phyloP scores from a whole-genome alignment of 1,140 invertebrate genomes.

The Augochlora pura region DNA sequence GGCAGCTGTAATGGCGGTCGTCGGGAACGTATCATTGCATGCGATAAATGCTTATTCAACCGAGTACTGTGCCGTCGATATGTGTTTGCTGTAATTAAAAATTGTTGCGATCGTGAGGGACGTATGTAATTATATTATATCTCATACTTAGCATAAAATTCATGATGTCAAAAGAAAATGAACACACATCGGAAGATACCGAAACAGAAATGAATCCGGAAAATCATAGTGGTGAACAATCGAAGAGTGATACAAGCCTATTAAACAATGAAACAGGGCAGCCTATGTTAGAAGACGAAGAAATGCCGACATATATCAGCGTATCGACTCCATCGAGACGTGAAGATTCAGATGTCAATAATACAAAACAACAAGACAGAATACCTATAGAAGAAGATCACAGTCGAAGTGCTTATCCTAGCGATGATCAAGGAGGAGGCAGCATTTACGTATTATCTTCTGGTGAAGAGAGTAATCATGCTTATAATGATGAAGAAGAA shows the following conservation, averaged over 20 bases:
- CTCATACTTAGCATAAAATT: background rate
- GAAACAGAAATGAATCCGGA: constrained; percentile 39
- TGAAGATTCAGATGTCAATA: constrained; percentile 57
- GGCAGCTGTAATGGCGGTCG: constrained; percentile 56
- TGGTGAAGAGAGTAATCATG: constrained; percentile 51
- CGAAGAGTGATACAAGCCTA: constrained; percentile 49
- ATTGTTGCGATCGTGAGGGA: background rate
- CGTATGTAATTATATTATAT: background rate
- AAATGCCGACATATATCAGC: constrained; percentile 74
- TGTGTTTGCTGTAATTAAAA: background rate
- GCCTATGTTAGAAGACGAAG: constrained; percentile 71
- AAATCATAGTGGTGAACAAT: constrained; percentile 37
- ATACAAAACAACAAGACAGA: constrained; percentile 45
- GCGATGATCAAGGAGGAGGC: constrained; percentile 65
- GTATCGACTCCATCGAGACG: constrained; percentile 56
- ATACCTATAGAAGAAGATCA: constrained; percentile 27
- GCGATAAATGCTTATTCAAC: constrained; percentile 1
- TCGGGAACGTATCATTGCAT: constrained; percentile 18
- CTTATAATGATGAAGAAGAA: constrained; percentile 64
- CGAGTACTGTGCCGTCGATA: background rate
- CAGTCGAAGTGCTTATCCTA: constrained; percentile 48
- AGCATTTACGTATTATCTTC: constrained; percentile 71
- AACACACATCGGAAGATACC: constrained; percentile 44
- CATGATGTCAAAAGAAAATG: constrained; percentile 49
- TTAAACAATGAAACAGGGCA: constrained; percentile 48